Evolutionary conservation across 2,888 invertebrate species (phyloP), one percentile per base, ranked within the genome.

Genomic region (Caenorhabditis sp.): DNA sequence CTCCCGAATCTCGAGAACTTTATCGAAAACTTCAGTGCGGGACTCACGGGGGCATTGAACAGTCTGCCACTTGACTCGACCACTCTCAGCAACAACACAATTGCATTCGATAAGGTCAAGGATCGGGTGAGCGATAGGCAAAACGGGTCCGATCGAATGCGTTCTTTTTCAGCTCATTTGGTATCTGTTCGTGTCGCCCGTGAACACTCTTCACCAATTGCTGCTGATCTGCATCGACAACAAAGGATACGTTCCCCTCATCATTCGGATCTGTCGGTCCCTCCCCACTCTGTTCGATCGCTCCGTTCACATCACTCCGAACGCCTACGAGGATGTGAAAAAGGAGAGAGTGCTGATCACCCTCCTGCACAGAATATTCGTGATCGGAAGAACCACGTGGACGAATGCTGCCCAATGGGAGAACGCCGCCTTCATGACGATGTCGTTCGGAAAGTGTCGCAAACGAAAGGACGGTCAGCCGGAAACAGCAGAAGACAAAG

Each of bases 1-100:
- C 41, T 74, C 26, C 74, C 74, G 15, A 56, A 56, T 62, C 43
- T 74, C 5, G 65, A 68, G 24, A 74, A 68, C 27, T 74, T 56
- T 15, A 50, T 74, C n/a, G 74, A 74, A 11, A 63, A 63, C 15
- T 76, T 62, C 37, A 43, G 61, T 20, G 5, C 26, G 2, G 53
- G 52, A n/a, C 48, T 76, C 15, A 70, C 75, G 1, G 43, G 26
- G 6, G 41, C 70, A 6, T 15, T 74, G n/a, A 74, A 68, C 22
- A 37, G 50, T 1, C 24, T 74, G 2, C 74, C 74, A 13, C 27
- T 56, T 2, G 66, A 66, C 35, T 20, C 66, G 5, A 61, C 61
- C 11, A 20, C 35, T 13, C 9, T 74, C 26, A 61, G 56, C 50
- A 53, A 59, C 17, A 39, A 74, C 22, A 17, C 43, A n/a, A 48